Evolutionary conservation across 2,113 vertebrate genomes (phyloP).

Genomic region (Brachypteracias leptosomus): DNA sequence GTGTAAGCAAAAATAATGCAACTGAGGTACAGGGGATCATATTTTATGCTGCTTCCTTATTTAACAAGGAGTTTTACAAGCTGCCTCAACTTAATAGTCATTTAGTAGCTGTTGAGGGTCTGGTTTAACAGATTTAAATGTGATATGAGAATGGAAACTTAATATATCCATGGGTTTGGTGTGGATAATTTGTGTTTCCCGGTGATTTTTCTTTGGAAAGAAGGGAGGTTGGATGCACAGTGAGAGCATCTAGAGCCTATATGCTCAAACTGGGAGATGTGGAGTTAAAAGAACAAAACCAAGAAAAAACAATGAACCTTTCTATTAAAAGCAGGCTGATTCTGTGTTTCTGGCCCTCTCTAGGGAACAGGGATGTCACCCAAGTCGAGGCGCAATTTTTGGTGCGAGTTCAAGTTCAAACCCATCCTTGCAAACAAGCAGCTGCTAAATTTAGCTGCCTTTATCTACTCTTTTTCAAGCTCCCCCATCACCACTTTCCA

Average conservation of each 20-base stretch:
- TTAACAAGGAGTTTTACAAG: background rate
- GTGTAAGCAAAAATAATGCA: background rate
- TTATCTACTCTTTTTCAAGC: background rate
- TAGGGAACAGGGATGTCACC: background rate
- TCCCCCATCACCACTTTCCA: background rate
- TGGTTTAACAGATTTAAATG: background rate
- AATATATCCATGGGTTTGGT: background rate
- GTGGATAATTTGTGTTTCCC: background rate
- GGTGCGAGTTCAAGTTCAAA: background rate
- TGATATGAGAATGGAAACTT: background rate
- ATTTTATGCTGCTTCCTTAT: background rate
- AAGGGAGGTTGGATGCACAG: background rate
- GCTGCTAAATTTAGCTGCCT: background rate
- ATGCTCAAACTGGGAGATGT: background rate
- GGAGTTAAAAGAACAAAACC: background rate
- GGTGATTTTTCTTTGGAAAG: background rate
- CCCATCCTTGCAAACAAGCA: conserved; percentile 7
- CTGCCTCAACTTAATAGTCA: background rate
- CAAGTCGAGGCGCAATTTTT: background rate
- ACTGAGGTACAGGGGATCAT: background rate
- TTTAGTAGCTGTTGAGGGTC: background rate
- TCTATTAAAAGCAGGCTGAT: background rate
- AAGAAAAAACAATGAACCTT: background rate
- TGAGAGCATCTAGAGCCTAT: background rate
- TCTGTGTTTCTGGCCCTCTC: background rate